These are phyloP conservation scores for Oasisia sp. DNA, from an alignment of 2,888 invertebrate species.

Conservation along the genomic window DNA sequence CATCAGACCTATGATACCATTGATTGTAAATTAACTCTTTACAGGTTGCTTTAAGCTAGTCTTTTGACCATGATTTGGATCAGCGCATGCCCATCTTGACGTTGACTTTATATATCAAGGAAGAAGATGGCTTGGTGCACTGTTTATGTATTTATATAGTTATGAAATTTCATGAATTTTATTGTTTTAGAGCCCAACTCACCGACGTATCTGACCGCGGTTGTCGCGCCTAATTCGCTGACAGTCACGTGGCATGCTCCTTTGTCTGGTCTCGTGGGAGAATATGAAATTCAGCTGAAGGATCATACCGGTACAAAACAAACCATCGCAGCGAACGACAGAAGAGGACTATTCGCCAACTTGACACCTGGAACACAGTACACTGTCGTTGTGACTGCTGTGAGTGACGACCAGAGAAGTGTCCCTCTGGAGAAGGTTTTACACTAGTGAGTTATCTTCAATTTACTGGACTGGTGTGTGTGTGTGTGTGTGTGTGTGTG, in stretches of 20 bases:
- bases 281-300: background rate
- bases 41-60: no score
- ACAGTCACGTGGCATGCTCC: background rate
- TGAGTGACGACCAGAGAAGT: background rate
- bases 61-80: no score
- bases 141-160: no score
- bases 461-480: no score
- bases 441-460: background rate
- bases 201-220: background rate
- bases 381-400: background rate
- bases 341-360: background rate
- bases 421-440: background rate
- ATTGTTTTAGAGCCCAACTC: no score
- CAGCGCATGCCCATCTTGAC: no score
- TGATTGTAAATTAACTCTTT: no score
- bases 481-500: no score
- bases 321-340: background rate
- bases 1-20: no score
- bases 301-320: background rate
- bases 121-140: no score
- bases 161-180: no score
- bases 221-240: background rate
- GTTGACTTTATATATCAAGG: no score
- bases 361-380: background rate
- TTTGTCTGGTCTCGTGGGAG: background rate